Conservation (phyloP, 2,888 invertebrate genomes). For the Elegia similella region DNA sequence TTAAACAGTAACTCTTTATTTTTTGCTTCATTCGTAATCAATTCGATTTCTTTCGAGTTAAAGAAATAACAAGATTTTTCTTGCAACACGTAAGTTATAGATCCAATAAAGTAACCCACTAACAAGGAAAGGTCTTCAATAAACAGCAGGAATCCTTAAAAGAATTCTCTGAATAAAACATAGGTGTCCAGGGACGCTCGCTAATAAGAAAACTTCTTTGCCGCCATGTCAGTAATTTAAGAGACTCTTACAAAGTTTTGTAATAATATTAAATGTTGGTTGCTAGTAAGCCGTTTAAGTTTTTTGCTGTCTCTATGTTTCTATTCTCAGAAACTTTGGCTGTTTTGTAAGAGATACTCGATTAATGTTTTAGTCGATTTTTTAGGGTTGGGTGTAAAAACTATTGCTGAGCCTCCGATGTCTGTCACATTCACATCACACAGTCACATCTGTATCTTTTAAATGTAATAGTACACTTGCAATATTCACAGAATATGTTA, state of each 20-base stretch:
- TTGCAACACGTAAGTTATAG: conserved; percentile 5
- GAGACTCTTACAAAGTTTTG: conserved; percentile 58
- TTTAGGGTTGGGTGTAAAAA: no score
- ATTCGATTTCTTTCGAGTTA: not conserved
- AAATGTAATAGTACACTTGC: no score
- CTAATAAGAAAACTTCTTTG: conserved; percentile 61
- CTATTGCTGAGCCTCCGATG: no score
- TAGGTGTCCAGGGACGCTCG: conserved; percentile 31
- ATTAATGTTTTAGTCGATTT: no score
- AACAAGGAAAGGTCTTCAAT: not conserved
- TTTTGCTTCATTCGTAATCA: no score
- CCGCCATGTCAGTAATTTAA: conserved; percentile 62
- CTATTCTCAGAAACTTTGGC: not conserved
- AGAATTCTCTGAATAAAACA: conserved; percentile 20
- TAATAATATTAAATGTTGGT: conserved; percentile 62
- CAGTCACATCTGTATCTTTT: no score
- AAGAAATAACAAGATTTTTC: not conserved
- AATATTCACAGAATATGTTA: no score
- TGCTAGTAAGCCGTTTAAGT: conserved; percentile 34
- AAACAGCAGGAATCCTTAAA: conserved; percentile 14
- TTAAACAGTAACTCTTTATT: no score
- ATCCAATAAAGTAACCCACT: conserved; percentile 9
- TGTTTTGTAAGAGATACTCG: no score
- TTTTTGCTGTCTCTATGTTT: conserved; percentile 25
- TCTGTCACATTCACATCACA: no score